Evolutionary conservation across 2,113 vertebrate species (phyloP).

Genomic region (Cyphomyrus plagiostoma): DNA sequence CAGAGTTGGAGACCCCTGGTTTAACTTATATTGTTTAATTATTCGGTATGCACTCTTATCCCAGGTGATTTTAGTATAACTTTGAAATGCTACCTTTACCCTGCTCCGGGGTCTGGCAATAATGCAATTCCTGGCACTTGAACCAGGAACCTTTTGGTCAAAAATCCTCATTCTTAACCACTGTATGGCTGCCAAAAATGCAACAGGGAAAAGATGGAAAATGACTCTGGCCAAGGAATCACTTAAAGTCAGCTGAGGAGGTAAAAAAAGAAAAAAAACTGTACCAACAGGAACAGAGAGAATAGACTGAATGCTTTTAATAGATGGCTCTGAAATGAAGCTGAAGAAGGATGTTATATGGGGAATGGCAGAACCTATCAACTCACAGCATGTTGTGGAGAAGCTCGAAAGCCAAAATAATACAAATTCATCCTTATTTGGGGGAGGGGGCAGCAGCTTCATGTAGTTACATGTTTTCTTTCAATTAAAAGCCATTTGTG

Average conservation of each 20-base stretch:
- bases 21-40: background rate
- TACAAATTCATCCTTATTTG: background rate
- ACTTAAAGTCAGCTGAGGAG: background rate
- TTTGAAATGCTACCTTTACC: background rate
- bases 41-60: background rate
- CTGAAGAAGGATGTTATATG: background rate
- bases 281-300: background rate
- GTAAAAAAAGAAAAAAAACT: background rate
- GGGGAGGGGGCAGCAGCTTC: background rate
- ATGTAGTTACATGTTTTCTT: too few species aligned
- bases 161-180: background rate
- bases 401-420: background rate
- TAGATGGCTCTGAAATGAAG: background rate
- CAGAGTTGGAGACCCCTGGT: too few species aligned
- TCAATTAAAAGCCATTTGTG: too few species aligned
- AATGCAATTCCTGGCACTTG: background rate
- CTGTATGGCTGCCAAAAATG: background rate
- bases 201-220: background rate
- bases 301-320: background rate
- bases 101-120: background rate
- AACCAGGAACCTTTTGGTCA: background rate
- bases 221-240: background rate
- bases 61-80: background rate
- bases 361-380: background rate
- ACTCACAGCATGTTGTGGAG: background rate